Conservation (phyloP, 2,113 vertebrate species). For the Gopherus flavomarginatus region DNA sequence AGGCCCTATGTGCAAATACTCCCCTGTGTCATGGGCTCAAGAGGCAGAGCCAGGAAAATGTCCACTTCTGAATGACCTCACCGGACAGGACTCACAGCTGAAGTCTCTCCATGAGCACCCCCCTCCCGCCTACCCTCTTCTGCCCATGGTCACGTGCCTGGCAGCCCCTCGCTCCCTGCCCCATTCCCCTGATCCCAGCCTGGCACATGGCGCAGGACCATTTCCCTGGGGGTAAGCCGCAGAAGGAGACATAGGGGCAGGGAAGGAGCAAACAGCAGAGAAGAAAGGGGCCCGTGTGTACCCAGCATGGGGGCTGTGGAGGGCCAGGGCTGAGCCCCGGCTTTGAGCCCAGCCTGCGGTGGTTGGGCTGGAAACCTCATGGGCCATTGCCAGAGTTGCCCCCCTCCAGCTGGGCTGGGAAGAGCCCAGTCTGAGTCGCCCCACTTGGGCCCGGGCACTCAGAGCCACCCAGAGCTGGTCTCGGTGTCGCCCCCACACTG, state of each 20-base stretch:
- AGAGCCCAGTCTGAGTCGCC: too few relatives aligned
- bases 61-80: neutral
- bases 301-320: neutral
- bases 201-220: neutral
- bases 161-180: neutral
- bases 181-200: neutral
- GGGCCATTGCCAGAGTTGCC: too few relatives aligned
- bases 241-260: neutral
- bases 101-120: neutral
- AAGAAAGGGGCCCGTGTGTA: slow-evolving; percentile 3
- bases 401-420: too few relatives aligned
- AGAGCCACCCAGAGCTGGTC: too few relatives aligned
- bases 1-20: neutral
- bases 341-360: neutral
- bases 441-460: too few relatives aligned
- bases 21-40: neutral
- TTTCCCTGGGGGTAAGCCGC: neutral
- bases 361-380: too few relatives aligned
- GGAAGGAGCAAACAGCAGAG: slow-evolving; percentile 11
- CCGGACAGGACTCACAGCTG: neutral
- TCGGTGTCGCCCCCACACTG: too few relatives aligned
- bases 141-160: neutral
- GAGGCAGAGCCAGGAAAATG: neutral
- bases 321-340: neutral
- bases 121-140: slow-evolving; percentile 35